Evolutionary conservation across 2,113 vertebrate genomes (phyloP).

Genomic region (Halichoerus grypus): DNA sequence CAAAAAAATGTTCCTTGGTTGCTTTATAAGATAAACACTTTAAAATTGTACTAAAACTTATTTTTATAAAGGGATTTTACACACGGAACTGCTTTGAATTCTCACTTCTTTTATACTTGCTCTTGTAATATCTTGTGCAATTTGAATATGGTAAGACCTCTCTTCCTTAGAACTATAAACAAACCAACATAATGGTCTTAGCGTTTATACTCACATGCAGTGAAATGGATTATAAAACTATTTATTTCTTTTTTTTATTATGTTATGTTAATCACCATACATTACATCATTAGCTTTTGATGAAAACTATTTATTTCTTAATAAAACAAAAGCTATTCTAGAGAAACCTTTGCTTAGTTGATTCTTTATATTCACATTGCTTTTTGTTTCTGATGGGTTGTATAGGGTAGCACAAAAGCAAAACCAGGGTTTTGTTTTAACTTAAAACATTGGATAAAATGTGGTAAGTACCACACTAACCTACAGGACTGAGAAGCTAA

Average conservation of each 20-base stretch:
- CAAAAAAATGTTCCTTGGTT: neutral
- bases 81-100: neutral
- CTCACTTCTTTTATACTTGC: neutral
- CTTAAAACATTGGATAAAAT: neutral
- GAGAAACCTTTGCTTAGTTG: neutral
- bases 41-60: neutral
- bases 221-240: neutral
- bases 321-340: neutral
- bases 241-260: neutral
- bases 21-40: neutral
- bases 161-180: neutral
- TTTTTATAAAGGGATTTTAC: neutral
- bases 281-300: too few species aligned
- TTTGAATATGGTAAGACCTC: neutral
- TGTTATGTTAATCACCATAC: too few species aligned
- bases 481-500: neutral
- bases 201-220: neutral
- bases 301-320: neutral
- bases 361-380: neutral
- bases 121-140: neutral
- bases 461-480: neutral
- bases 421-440: neutral
- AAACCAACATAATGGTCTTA: neutral
- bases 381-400: neutral
- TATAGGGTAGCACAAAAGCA: neutral